Evolutionary conservation across 2,797 vertebrate genomes (phyloP), one percentile per base, ranked within the genome.

Genomic region (Leontocebus nigricollis): DNA sequence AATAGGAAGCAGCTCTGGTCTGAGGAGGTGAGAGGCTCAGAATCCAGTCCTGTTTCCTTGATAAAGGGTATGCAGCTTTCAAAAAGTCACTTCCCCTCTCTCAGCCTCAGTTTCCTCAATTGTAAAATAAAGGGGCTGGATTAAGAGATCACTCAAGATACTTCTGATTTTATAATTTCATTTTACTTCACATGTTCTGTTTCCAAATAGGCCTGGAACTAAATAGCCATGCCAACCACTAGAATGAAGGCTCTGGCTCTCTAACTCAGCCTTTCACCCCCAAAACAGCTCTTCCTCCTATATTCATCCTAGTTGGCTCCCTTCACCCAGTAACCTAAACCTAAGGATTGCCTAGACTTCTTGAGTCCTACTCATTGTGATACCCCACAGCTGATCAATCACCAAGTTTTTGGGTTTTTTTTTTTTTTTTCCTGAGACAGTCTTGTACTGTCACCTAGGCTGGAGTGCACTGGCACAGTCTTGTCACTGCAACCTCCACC

Each of bases 111-210:
- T 89, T 77, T 92, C 44, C n/a, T 75, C 39, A 97, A 9, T 4
- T 39, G 20, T 50, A 76, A 73, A 59, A 77, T 46, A 39, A 80
- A 75, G 26, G 39, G 10, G 9, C 19, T 84, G 7, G 22, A 48
- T 77, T 86, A 86, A 92, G 33, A 90, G 61, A 86, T 57, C 7
- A 7, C 17, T 61, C 59, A n/a, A 92, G 36, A 7, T 76, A 59
- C 44, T 95, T 75, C 80, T 76, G 80, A 87, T 91, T 92, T 90
- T 87, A 76, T 84, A 70, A 75, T 80, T 94, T 7, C 41, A 55
- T 61, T 92, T 83, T 92, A 46, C 6, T 87, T 84, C 20, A 61
- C 41, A 55, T 19, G 13, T 55, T 97, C 61, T 83, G 27, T 86
- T 92, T 50, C 81, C 61, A 92, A 73, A 46, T 64, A 87, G 87